Evolutionary conservation across 2,888 invertebrate species (phyloP), one percentile per base, ranked within the genome.

Genomic region (Perizoma affinitatum): DNA sequence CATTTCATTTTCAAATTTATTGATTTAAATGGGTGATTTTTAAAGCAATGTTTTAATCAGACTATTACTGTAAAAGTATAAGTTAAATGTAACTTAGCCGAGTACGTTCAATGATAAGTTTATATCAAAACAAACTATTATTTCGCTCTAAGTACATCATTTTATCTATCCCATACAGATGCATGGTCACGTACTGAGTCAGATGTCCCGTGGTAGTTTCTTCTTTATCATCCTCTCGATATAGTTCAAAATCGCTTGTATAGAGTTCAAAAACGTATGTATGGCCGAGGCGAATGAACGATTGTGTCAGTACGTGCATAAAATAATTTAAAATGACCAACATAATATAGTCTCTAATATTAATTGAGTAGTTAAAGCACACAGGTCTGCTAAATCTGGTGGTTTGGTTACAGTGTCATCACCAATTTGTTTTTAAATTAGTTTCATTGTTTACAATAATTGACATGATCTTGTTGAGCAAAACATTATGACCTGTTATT

Each of bases 301-400:
- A 84, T 84, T 84, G 84, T 77, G 73, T 73, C 69, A 68, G 72
- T 74, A 83, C 84, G 85, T 85, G 84, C 72, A 74, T 80, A 75
- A 77, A 77, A 82, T 80, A 75, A 65, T 73, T 70, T 73, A 79
- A 73, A 68, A 67, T 60, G 48, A 43, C 75, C 72, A 76, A 54
- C 56, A 6, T 68, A 70, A 70, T 51, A 50, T 64, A 70, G 74
- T 57, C 72, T 66, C 44, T 53, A 40, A 59, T 33, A 42, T 67
- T 56, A 63, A 69, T 69, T 69, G 63, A 58, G 51, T 8, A 40
- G 61, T 71, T 72, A 52, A 9, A 22, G 65, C 34, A 11, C 22
- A 57, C 45, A 55, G 69, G 36, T 69, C 63, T 54, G 22, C 5
- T 58, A 66, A 61, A 7, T 50, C n/a, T 75, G 74, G 78, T 63